Evolutionary conservation across 2,797 vertebrate species (phyloP).

Genomic region (Gymnoscopelus braueri): DNA sequence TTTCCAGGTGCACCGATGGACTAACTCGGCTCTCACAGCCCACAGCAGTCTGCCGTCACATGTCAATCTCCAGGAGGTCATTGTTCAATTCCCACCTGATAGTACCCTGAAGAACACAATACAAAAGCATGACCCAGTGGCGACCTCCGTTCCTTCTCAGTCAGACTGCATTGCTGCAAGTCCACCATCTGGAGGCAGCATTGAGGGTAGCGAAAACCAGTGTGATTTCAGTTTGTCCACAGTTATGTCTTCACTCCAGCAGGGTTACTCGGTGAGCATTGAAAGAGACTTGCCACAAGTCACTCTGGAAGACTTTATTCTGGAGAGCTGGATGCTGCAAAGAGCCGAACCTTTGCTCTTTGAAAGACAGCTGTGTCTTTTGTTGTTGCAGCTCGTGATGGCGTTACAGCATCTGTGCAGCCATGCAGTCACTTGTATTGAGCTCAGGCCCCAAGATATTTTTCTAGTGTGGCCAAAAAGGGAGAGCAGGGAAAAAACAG

Average conservation of each 20-base stretch:
- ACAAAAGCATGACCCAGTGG: not conserved
- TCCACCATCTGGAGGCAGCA: constrained; percentile 46
- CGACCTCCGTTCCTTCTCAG: not conserved
- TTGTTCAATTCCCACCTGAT: constrained; percentile 63
- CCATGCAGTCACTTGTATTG: constrained; percentile 35
- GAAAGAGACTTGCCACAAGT: constrained; percentile 79
- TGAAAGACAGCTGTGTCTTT: constrained; percentile 75
- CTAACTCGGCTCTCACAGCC: constrained; percentile 1
- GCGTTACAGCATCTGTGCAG: constrained; percentile 77
- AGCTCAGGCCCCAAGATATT: constrained; percentile 75
- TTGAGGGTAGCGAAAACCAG: constrained; percentile 14
- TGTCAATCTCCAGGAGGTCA: constrained; percentile 72
- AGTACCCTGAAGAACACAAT: not conserved
- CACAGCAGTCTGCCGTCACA: constrained; percentile 52
- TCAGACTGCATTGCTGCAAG: constrained; percentile 19
- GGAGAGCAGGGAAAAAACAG: not conserved
- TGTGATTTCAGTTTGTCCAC: constrained; percentile 24
- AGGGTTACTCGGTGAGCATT: constrained; percentile 54
- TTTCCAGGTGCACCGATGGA: constrained; percentile 61
- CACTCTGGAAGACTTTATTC: constrained; percentile 81
- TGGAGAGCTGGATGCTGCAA: constrained; percentile 47
- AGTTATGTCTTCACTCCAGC: constrained; percentile 55
- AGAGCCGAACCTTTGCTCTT: constrained; percentile 62
- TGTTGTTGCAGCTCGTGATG: constrained; percentile 83
- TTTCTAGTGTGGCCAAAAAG: constrained; percentile 73